Evolutionary conservation across 2,113 vertebrate species (phyloP).

Genomic region (Eulemur macaco): DNA sequence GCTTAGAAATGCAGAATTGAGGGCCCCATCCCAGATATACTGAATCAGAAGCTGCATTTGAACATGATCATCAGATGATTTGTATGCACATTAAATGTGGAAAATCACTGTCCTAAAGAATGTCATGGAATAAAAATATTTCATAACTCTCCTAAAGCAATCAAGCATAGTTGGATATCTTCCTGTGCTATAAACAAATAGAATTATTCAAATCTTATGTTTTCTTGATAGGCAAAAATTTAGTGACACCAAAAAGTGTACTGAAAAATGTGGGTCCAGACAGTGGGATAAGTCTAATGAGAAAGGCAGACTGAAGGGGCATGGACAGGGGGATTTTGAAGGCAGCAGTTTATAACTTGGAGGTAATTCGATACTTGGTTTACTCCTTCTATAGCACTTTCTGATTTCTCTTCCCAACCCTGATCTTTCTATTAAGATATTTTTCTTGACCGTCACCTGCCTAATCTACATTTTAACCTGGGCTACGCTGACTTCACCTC

Average conservation of each 20-base stretch:
- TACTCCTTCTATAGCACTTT: background rate
- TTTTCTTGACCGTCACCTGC: background rate
- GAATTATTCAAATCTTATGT: conserved; percentile 38
- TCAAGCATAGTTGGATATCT: conserved; percentile 27
- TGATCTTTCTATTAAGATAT: background rate
- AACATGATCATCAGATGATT: background rate
- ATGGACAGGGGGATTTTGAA: background rate
- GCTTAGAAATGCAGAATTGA: background rate
- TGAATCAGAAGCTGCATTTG: background rate
- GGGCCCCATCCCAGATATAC: background rate
- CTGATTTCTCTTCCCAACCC: background rate
- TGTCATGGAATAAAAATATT: conserved; percentile 47
- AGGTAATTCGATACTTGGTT: background rate
- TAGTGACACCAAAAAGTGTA: background rate
- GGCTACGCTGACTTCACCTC: background rate
- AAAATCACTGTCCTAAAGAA: background rate
- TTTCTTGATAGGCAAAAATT: conserved; percentile 43
- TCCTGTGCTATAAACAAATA: background rate
- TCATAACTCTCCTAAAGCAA: background rate
- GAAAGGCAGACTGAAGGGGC: background rate
- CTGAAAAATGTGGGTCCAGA: background rate
- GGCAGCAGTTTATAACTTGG: background rate
- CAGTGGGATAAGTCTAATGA: background rate
- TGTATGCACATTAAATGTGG: background rate
- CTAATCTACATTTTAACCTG: background rate